Conservation (phyloP, 2,113 vertebrate genomes). For the Mustela nigripes region DNA sequence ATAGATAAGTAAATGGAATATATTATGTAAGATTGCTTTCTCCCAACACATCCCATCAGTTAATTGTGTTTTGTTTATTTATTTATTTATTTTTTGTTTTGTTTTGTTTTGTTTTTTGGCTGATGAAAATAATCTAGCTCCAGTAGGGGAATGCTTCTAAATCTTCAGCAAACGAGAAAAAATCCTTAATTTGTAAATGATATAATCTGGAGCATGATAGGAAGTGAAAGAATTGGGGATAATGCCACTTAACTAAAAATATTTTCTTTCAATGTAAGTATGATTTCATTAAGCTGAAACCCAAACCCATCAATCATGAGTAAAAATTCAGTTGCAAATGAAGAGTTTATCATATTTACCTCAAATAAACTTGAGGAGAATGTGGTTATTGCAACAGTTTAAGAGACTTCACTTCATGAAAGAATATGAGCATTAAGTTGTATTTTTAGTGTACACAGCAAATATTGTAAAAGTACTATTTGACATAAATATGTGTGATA, state of each 20-base stretch:
- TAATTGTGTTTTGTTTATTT: background rate
- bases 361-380: background rate
- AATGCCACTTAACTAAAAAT: background rate
- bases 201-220: background rate
- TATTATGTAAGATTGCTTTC: background rate
- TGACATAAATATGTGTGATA: constrained; percentile 21
- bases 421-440: background rate
- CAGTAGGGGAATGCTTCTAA: background rate
- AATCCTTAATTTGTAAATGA: background rate
- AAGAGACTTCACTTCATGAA: background rate
- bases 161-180: background rate
- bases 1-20: background rate
- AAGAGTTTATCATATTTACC: background rate
- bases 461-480: constrained; percentile 27
- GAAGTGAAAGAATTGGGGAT: background rate
- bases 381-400: background rate
- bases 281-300: background rate
- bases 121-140: background rate
- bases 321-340: constrained; percentile 1
- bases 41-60: background rate
- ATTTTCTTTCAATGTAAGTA: background rate
- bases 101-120: background rate
- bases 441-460: background rate
- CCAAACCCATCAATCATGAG: background rate
- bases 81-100: no score